Percentiles rank a stretch among this genome's conserved stretches.
These are phyloP conservation scores for Erpetoichthys calabaricus DNA, from an alignment of 2,797 vertebrate genomes.

Conservation along the genomic window DNA sequence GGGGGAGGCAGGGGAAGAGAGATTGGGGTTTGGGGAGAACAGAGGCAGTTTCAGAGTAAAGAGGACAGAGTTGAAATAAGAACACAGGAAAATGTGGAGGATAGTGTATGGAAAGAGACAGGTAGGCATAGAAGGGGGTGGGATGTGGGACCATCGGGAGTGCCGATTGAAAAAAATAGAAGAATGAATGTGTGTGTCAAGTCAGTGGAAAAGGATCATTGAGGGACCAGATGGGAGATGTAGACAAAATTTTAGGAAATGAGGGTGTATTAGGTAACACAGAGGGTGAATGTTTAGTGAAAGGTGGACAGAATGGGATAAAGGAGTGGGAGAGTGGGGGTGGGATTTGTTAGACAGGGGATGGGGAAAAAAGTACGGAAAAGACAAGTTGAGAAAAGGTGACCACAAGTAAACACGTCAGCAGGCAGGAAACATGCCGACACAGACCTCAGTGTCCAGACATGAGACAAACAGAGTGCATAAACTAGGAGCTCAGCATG, in stretches of 20 bases:
- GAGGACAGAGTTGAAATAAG: not conserved
- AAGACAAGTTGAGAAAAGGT: constrained; percentile 27
- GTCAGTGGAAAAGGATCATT: not conserved
- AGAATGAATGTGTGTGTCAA: not conserved
- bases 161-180: constrained; percentile 12
- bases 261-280: not conserved
- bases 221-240: constrained; percentile 1
- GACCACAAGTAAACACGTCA: constrained; percentile 20
- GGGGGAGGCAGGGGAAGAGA: constrained; percentile 11
- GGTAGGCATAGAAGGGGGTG: constrained; percentile 3
- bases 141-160: constrained; percentile 13
- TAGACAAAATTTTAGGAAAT: not conserved
- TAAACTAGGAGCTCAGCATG: no score
- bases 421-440: constrained; percentile 11
- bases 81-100: not conserved
- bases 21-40: constrained; percentile 5
- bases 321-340: not conserved
- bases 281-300: not conserved
- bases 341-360: not conserved
- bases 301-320: not conserved
- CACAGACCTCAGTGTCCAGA: constrained; percentile 13
- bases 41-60: not conserved
- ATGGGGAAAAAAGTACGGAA: constrained; percentile 16
- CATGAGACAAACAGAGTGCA: not conserved
- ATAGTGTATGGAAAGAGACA: constrained; percentile 3